These are phyloP conservation scores for Trachemys scripta DNA, from an alignment of 2,113 vertebrate species.

Conservation along the genomic window DNA sequence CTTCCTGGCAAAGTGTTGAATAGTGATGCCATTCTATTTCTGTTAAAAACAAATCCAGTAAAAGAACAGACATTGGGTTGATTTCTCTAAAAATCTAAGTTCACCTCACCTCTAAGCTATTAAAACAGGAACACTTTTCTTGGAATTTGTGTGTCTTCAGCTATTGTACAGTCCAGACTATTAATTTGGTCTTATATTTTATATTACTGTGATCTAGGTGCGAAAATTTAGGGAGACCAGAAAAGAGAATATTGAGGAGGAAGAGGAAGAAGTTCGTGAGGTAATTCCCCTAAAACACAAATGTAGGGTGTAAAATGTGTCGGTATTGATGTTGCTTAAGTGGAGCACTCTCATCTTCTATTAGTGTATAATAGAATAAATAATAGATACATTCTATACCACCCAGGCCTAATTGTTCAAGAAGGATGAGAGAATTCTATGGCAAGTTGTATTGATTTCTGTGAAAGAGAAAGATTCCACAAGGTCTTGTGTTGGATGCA, in stretches of 20 bases:
- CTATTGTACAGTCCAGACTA: not conserved
- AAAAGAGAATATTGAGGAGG: slow-evolving; percentile 89
- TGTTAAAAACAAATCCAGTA: not conserved
- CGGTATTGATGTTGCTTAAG: not conserved
- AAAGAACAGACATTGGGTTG: not conserved
- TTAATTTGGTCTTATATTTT: not conserved
- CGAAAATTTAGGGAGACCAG: slow-evolving; percentile 88
- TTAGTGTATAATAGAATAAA: not conserved
- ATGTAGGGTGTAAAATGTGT: not conserved
- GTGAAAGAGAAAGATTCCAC: not conserved
- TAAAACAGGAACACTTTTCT: not conserved
- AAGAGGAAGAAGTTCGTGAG: slow-evolving; percentile 93
- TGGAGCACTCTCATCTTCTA: not conserved
- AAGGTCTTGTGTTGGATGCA: not conserved
- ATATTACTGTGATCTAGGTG: slow-evolving; percentile 78
- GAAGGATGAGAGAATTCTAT: not conserved
- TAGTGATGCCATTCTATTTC: not conserved
- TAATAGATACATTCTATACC: not conserved
- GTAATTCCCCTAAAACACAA: slow-evolving; percentile 72
- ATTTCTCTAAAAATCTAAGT: not conserved
- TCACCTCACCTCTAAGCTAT: not conserved
- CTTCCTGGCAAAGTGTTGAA: not conserved
- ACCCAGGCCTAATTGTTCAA: not conserved
- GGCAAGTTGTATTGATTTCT: not conserved
- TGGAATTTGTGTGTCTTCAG: not conserved